Percentiles rank a stretch among this genome's conserved stretches.
Evolutionary conservation across 1,140 invertebrate species (phyloP).

Genomic region (Pygmarrhopalites habei): DNA sequence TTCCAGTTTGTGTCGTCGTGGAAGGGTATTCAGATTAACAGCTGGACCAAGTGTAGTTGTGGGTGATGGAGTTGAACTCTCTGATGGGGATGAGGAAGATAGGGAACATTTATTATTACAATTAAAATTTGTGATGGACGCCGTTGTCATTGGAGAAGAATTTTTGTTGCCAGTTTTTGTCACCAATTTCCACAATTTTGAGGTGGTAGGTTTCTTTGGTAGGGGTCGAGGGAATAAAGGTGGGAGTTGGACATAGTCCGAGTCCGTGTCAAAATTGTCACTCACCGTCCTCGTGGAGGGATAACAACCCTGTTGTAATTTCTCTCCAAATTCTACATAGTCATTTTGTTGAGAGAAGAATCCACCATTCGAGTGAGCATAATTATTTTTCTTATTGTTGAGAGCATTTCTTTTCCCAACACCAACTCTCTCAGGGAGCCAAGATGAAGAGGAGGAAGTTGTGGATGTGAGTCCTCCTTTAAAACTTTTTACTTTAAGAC

Average conservation of each 20-base stretch:
- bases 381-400: constrained; percentile 1
- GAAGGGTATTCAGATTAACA: constrained; percentile 3
- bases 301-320: constrained; percentile 40
- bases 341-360: constrained; percentile 7
- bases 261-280: constrained; percentile 74
- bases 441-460: constrained; percentile 1
- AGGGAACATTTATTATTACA: background rate
- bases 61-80: background rate
- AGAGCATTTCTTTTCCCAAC: constrained; percentile 6
- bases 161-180: constrained; percentile 2
- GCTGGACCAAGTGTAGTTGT: background rate
- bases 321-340: constrained; percentile 35
- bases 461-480: background rate
- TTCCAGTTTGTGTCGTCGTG: constrained; percentile 3
- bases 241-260: constrained; percentile 77
- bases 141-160: background rate
- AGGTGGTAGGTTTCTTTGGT: constrained; percentile 41
- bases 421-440: background rate
- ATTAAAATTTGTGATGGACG: background rate
- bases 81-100: background rate
- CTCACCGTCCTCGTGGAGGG: constrained; percentile 68
- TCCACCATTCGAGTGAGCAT: background rate
- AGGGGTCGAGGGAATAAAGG: constrained; percentile 63
- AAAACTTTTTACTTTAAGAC: constrained; percentile 15
- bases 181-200: constrained; percentile 33